phyloP scores from a whole-genome alignment of 1,140 invertebrate genomes.

The Aplysia californica region DNA sequence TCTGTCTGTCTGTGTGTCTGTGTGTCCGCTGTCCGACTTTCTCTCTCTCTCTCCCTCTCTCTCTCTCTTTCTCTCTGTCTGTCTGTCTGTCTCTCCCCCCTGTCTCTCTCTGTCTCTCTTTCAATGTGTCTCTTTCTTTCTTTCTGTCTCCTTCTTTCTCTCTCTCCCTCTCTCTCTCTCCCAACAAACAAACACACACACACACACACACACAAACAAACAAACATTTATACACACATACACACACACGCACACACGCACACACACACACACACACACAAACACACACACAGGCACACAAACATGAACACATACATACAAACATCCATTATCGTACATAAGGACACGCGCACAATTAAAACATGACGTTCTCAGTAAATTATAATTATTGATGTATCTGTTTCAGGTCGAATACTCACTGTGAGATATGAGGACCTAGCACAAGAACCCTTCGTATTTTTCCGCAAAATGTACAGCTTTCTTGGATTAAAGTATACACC shows the following conservation, averaged over 20 bases:
- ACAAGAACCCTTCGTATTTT: neutral
- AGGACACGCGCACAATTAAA: neutral
- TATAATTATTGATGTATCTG: neutral
- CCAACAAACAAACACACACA: too few species aligned
- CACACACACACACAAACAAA: neutral
- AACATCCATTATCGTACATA: neutral
- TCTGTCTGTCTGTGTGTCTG: neutral
- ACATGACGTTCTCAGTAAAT: neutral
- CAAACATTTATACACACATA: neutral
- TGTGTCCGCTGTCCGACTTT: neutral
- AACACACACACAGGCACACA: neutral
- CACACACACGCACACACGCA: neutral
- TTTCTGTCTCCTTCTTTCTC: neutral
- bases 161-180: neutral
- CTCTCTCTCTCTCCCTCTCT: neutral
- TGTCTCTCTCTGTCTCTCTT: too few species aligned
- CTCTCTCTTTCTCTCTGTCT: too few species aligned
- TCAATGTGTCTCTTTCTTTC: neutral
- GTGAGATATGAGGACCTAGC: conserved; percentile 30
- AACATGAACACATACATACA: neutral
- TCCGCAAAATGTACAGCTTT: conserved; percentile 19
- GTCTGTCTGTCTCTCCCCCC: neutral
- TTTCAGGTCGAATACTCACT: conserved; percentile 11
- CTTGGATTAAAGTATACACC: neutral
- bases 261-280: neutral